Percentiles rank a stretch among this genome's conserved stretches.
phyloP scores from a whole-genome alignment of 2,888 invertebrate genomes.

The Rhagonycha fulva region DNA sequence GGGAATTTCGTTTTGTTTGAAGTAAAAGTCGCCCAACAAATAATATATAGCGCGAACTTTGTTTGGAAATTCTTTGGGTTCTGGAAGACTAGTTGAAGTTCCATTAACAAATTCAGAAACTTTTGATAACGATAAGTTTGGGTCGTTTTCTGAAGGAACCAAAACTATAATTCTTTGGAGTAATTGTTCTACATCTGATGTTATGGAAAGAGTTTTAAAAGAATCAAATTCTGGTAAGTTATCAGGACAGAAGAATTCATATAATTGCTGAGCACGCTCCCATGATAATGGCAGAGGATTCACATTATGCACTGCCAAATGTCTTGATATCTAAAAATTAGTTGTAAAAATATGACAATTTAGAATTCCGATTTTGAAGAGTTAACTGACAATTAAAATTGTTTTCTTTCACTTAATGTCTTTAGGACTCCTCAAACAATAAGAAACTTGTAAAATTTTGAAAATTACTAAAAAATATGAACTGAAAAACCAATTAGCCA shows the following conservation, averaged over 20 bases:
- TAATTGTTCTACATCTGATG: constrained; percentile 77
- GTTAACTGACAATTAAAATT: too few species aligned
- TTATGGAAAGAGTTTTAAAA: constrained; percentile 73
- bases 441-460: too few species aligned
- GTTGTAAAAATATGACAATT: neutral
- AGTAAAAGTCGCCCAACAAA: constrained; percentile 89
- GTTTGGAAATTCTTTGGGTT: constrained; percentile 48
- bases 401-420: too few species aligned
- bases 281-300: constrained; percentile 71
- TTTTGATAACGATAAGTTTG: constrained; percentile 64
- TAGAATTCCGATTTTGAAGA: too few species aligned
- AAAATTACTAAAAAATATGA: too few species aligned
- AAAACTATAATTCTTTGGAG: constrained; percentile 71
- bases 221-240: constrained; percentile 82
- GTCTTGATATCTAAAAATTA: constrained; percentile 56
- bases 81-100: constrained; percentile 54
- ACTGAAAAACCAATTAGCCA: too few species aligned
- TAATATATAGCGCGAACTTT: constrained; percentile 76
- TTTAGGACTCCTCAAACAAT: too few species aligned
- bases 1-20: constrained; percentile 80
- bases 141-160: constrained; percentile 71
- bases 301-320: constrained; percentile 78
- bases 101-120: constrained; percentile 73
- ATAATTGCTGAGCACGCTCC: constrained; percentile 74
- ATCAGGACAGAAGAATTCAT: constrained; percentile 81